Percentiles rank a stretch among this genome's conserved stretches.
These are phyloP conservation scores for Dromius quadrimaculatus DNA, from an alignment of 2,888 invertebrate genomes.

Conservation along the genomic window DNA sequence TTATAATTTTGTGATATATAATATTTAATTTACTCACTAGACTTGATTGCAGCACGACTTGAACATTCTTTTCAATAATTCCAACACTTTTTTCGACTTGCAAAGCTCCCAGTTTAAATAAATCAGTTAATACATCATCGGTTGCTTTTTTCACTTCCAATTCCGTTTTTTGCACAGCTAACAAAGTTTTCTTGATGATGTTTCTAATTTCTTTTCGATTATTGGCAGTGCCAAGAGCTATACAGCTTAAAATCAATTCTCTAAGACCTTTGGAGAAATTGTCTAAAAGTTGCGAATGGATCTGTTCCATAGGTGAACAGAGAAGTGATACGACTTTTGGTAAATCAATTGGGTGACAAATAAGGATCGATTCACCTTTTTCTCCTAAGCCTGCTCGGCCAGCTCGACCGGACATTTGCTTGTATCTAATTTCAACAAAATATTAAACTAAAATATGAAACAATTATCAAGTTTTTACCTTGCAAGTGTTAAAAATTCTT, in stretches of 20 bases:
- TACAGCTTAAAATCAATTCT: slow-evolving; percentile 76
- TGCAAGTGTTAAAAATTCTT: slow-evolving; percentile 78
- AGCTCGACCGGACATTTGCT: slow-evolving; percentile 96
- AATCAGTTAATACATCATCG: slow-evolving; percentile 65
- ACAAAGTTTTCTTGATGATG: slow-evolving; percentile 73
- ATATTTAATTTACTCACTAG: background rate
- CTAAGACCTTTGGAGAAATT: slow-evolving; percentile 70
- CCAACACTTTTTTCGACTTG: slow-evolving; percentile 56
- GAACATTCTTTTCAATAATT: slow-evolving; percentile 33
- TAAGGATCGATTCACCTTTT: slow-evolving; percentile 87
- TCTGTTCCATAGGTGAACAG: slow-evolving; percentile 77
- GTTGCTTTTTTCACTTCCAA: slow-evolving; percentile 66
- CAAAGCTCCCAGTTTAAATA: slow-evolving; percentile 68
- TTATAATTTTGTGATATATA: background rate
- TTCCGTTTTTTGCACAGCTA: slow-evolving; percentile 74
- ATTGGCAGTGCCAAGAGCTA: slow-evolving; percentile 74
- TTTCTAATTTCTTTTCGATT: slow-evolving; percentile 69
- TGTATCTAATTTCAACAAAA: too few species aligned
- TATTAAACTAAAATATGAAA: too few species aligned
- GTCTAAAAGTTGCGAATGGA: slow-evolving; percentile 71
- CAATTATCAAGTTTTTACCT: too few species aligned
- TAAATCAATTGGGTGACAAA: slow-evolving; percentile 75
- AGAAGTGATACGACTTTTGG: slow-evolving; percentile 71
- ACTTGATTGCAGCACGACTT: background rate
- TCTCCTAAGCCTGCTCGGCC: slow-evolving; percentile 90